A percentile compares a stretch with the other conserved stretches of the same genome.
Evolutionary conservation across 2,113 vertebrate species (phyloP).

Genomic region (Pachypanchax playfairii): DNA sequence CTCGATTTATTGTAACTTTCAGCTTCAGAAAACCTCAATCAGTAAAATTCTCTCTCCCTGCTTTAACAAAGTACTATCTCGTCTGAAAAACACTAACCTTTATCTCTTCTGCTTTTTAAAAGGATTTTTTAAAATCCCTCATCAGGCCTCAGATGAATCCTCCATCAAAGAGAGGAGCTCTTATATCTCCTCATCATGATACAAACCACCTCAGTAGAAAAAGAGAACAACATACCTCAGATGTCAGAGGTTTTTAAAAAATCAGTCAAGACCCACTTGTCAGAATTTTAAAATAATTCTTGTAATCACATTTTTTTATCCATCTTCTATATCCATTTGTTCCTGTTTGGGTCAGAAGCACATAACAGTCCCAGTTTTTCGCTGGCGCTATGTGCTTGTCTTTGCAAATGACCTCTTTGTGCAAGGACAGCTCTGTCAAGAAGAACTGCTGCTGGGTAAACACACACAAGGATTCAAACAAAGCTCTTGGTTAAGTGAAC

Average conservation of each 20-base stretch:
- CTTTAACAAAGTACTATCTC: no score
- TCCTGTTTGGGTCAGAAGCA: no score
- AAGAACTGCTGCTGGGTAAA: slow-evolving; percentile 46
- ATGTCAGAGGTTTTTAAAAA: not conserved
- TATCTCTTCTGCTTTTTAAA: no score
- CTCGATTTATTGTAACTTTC: no score
- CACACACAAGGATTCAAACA: slow-evolving; percentile 28
- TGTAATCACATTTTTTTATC: no score
- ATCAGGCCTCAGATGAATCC: not conserved
- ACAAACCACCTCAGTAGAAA: not conserved
- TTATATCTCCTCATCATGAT: not conserved
- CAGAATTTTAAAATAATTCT: not conserved
- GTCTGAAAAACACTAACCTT: no score
- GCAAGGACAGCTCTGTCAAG: slow-evolving; percentile 21
- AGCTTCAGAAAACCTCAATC: no score
- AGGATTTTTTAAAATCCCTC: not conserved
- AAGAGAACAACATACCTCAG: not conserved
- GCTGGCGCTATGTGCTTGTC: slow-evolving; percentile 8
- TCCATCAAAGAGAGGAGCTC: no score
- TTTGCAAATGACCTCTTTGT: slow-evolving; percentile 41
- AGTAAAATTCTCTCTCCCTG: no score
- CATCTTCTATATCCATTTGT: no score
- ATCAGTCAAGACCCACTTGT: not conserved
- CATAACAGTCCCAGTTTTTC: no score
- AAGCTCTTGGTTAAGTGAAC: slow-evolving; percentile 40